Evolutionary conservation across 2,113 vertebrate species (phyloP), one percentile per base, ranked within the genome.

Genomic region (Chionis minor): DNA sequence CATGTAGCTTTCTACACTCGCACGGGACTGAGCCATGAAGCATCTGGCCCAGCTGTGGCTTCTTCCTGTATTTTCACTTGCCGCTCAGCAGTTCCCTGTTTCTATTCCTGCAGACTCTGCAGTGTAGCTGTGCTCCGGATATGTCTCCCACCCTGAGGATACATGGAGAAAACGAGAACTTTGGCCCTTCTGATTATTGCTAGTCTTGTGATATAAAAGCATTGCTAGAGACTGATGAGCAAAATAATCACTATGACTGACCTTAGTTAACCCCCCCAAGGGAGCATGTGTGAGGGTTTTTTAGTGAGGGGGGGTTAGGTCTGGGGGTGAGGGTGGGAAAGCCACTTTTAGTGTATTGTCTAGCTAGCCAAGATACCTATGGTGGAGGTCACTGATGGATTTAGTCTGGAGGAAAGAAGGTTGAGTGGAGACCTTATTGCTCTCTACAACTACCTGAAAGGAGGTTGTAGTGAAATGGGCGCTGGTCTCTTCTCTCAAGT

Each of bases 11-110:
- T 81, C 49, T 67, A 59, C 26, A 22, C 8, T 86, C 45, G 28
- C 32, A 62, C 1, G 0, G 47, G 24, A 12, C 23, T 10, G 22
- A 81, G 32, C 45, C 11, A 4, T 70, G 70, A 81, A 85, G n/a
- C 69, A 85, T 90, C 52, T 94, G 42, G 42, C 32, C 74, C 67
- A 93, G 63, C 80, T 96, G 85, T 88, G 74, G 14, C 55, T 88
- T 55, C 87, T 93, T 96, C 79, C 85, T 90, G 35, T 86, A 83
- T 79, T 93, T 85, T 71, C 23, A 26, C 24, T 85, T n/a, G 32
- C 42, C 83, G 20, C 59, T 80, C 77, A 91, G 85, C 85, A 93
- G 79, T 97, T 96, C 90, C 54, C 38, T 59, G 15, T 62, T 82
- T 33, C 86, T 77, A 26, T 87, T 96, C 78, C 85, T 93, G 74